These are phyloP conservation scores for Chloroceryle amazona DNA, from an alignment of 2,797 vertebrate species.

Conservation along the genomic window DNA sequence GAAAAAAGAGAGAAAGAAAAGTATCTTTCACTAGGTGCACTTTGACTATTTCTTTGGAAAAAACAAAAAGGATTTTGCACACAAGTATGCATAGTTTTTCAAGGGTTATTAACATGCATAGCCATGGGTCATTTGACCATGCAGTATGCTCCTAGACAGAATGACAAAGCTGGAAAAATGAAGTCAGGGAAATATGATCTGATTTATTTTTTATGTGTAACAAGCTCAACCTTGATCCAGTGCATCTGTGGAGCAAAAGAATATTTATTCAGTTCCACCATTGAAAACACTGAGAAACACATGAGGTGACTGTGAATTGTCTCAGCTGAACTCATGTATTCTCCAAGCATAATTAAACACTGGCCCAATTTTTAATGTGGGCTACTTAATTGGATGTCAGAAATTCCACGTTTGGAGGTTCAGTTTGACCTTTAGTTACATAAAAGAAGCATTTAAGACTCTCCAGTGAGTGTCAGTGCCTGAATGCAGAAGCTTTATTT, in stretches of 20 bases:
- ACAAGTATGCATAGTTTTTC: slow-evolving; percentile 58
- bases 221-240: slow-evolving; percentile 57
- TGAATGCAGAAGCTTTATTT: slow-evolving; percentile 39
- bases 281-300: slow-evolving; percentile 29
- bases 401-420: slow-evolving; percentile 57
- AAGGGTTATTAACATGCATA: slow-evolving; percentile 63
- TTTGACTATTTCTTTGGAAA: slow-evolving; percentile 46
- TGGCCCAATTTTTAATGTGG: slow-evolving; percentile 2
- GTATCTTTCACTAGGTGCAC: slow-evolving; percentile 77
- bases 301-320: slow-evolving; percentile 50
- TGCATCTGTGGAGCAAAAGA: slow-evolving; percentile 49
- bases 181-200: slow-evolving; percentile 68
- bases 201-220: slow-evolving; percentile 66
- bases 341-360: slow-evolving; percentile 44
- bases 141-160: slow-evolving; percentile 62
- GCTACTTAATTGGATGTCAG: slow-evolving; percentile 61
- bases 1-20: not conserved
- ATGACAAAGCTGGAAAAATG: slow-evolving; percentile 74
- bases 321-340: slow-evolving; percentile 41
- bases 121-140: slow-evolving; percentile 49
- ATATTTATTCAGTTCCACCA: slow-evolving; percentile 46
- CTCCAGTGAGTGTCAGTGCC: slow-evolving; percentile 52
- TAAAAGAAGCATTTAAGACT: slow-evolving; percentile 59
- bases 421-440: slow-evolving; percentile 60
- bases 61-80: slow-evolving; percentile 26